phyloP scores from a whole-genome alignment of 2,888 invertebrate species.

The Sepiola atlantica region DNA sequence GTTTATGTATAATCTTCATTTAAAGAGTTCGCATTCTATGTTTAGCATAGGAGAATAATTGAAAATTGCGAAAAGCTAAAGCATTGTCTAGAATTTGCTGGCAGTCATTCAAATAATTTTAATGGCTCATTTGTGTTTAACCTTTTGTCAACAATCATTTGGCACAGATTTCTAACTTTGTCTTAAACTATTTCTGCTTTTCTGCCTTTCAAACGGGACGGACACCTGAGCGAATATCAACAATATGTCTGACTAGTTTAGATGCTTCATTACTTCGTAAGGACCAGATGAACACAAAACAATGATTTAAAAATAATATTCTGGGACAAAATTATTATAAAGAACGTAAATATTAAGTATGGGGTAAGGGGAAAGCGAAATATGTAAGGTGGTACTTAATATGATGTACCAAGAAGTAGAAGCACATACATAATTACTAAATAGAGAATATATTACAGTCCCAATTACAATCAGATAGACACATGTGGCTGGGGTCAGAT shows the following conservation, averaged over 20 bases:
- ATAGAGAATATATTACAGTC: too few species aligned
- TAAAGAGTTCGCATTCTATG: background rate
- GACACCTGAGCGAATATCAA: background rate
- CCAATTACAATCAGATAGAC: too few species aligned
- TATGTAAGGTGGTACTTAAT: too few species aligned
- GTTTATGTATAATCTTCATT: too few species aligned
- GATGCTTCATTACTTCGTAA: background rate
- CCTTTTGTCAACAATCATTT: constrained; percentile 18
- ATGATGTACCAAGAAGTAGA: too few species aligned
- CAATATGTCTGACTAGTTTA: background rate
- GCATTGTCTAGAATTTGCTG: background rate
- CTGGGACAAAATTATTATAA: too few species aligned
- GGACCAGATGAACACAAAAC: background rate
- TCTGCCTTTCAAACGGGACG: background rate
- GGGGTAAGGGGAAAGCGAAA: too few species aligned
- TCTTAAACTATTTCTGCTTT: background rate
- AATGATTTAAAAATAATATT: background rate
- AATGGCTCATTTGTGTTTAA: constrained; percentile 32
- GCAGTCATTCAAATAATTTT: background rate
- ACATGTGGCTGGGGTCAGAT: too few species aligned
- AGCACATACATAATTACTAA: too few species aligned
- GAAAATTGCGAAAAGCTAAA: constrained; percentile 10
- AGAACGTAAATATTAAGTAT: too few species aligned
- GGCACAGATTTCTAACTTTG: background rate
- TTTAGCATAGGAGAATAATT: background rate